phyloP scores from a whole-genome alignment of 2,888 invertebrate species.

The Argyresthia goedartella region DNA sequence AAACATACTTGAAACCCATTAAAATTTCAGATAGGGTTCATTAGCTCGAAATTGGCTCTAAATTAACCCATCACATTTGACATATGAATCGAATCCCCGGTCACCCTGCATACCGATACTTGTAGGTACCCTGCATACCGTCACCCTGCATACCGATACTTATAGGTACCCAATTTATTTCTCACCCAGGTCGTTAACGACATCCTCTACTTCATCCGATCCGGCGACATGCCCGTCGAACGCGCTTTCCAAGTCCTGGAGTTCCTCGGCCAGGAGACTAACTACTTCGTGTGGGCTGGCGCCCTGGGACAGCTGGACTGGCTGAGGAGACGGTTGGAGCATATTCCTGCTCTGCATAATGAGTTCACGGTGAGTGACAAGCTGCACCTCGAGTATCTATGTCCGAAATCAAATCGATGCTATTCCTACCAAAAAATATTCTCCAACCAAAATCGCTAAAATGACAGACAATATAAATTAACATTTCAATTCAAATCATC shows the following conservation, averaged over 20 bases:
- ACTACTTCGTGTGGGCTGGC: conserved; percentile 84
- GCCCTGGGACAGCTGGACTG: conserved; percentile 69
- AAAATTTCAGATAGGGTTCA: no score
- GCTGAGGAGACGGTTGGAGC: conserved; percentile 48
- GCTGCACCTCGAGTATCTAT: no score
- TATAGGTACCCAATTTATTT: not conserved
- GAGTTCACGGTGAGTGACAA: conserved; percentile 35
- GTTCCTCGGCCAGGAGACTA: conserved; percentile 76
- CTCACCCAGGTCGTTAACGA: conserved; percentile 78
- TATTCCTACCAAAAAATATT: not conserved
- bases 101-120: no score
- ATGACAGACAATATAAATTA: no score
- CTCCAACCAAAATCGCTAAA: no score
- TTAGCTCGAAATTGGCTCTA: no score
- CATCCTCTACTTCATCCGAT: conserved; percentile 76
- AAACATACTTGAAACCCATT: no score
- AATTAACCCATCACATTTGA: no score
- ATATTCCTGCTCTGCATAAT: conserved; percentile 32
- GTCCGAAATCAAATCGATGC: not conserved
- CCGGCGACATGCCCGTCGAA: conserved; percentile 61
- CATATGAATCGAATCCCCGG: no score
- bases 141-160: no score
- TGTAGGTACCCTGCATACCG: no score
- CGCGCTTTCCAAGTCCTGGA: conserved; percentile 74
- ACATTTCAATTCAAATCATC: not conserved